These are phyloP conservation scores for Cebus imitator DNA, from an alignment of 2,113 vertebrate genomes.

Conservation along the genomic window DNA sequence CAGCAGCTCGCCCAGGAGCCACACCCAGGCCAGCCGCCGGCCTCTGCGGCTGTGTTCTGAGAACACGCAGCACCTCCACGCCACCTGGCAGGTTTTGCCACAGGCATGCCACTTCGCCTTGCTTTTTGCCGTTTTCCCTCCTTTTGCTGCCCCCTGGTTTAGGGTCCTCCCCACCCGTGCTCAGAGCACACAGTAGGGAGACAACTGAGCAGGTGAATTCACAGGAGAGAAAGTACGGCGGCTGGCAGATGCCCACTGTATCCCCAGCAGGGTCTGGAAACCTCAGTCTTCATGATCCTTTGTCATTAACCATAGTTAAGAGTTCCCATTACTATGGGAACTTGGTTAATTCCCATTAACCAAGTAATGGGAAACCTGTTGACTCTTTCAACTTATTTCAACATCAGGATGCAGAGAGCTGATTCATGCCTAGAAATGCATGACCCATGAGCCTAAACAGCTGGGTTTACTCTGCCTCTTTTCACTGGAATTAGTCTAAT, in stretches of 20 bases:
- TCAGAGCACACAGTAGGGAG: background rate
- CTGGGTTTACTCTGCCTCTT: background rate
- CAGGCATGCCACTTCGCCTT: rapidly evolving
- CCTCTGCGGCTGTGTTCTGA: background rate
- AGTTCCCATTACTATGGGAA: no score
- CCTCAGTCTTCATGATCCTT: background rate
- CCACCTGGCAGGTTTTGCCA: rapidly evolving
- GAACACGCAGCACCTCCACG: background rate
- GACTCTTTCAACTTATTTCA: background rate
- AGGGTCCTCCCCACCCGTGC: background rate
- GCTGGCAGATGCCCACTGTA: background rate
- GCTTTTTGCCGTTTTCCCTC: background rate
- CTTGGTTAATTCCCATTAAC: no score
- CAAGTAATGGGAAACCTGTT: background rate
- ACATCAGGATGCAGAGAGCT: background rate
- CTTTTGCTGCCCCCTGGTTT: background rate
- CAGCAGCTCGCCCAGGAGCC: background rate
- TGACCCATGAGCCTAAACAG: background rate
- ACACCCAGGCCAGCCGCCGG: background rate
- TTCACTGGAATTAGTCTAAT: background rate
- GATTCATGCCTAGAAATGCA: background rate
- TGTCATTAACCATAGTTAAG: background rate
- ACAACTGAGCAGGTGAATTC: background rate
- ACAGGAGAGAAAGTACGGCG: background rate
- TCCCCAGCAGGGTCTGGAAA: background rate